phyloP scores from a whole-genome alignment of 2,113 vertebrate genomes.

The Gymnorhina tibicen region DNA sequence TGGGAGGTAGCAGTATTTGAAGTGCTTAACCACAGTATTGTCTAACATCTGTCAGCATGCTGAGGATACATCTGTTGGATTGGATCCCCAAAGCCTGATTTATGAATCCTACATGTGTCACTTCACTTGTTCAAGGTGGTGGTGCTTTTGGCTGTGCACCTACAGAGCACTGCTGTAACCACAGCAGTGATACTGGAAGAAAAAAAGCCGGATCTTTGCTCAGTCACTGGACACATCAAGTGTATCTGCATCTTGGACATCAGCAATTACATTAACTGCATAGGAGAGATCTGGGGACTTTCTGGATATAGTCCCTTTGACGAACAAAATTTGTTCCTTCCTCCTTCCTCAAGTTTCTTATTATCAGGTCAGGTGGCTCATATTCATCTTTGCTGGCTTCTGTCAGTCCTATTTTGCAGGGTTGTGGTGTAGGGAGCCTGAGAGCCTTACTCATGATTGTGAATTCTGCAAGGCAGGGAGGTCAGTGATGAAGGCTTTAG shows the following conservation, averaged over 20 bases:
- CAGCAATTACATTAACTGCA: background rate
- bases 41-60: background rate
- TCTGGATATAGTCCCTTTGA: background rate
- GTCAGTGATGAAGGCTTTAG: background rate
- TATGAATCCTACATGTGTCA: background rate
- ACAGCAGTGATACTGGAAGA: background rate
- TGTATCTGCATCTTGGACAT: background rate
- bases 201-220: background rate
- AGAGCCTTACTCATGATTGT: accelerated
- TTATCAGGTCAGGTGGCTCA: background rate
- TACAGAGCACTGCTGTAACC: background rate
- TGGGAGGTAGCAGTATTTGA: background rate
- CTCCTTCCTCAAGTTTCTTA: background rate
- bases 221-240: background rate
- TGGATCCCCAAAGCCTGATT: background rate
- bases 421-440: background rate
- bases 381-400: background rate
- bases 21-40: background rate
- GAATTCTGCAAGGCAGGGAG: background rate
- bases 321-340: background rate
- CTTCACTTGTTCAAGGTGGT: background rate
- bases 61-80: background rate
- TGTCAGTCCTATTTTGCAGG: background rate
- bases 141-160: background rate
- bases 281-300: background rate